Conservation (phyloP, 2,888 invertebrate genomes). For the Molorchus minor region DNA sequence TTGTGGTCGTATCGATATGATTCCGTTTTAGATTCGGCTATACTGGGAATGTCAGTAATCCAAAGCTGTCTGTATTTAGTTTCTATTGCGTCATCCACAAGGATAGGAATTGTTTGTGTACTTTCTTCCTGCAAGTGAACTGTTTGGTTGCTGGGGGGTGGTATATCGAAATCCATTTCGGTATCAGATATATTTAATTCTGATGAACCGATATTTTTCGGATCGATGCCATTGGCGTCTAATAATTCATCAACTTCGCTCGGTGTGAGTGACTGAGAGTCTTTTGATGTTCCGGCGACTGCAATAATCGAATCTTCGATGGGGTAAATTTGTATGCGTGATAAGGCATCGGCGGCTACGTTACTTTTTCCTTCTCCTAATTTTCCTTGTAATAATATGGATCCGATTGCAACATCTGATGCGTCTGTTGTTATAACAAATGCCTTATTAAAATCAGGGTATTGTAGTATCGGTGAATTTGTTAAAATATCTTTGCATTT, state of each 20-base stretch:
- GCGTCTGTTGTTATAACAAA: no score
- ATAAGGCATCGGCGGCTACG: no score
- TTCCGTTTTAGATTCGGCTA: background rate
- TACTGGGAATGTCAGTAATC: background rate
- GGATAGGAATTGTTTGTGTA: background rate
- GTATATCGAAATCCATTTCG: no score
- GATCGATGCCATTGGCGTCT: background rate
- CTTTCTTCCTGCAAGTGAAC: background rate
- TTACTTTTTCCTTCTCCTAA: no score
- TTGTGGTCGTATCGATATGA: background rate
- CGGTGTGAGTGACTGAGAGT: background rate
- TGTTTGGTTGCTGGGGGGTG: background rate
- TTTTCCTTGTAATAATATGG: no score
- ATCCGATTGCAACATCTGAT: no score
- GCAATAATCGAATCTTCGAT: slow-evolving; percentile 1
- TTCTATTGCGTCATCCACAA: slow-evolving; percentile 1
- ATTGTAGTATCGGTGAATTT: background rate
- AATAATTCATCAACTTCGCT: background rate
- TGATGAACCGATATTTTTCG: background rate
- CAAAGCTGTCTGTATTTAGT: background rate
- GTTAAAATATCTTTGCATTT: background rate
- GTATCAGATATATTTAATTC: no score
- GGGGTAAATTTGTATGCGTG: no score
- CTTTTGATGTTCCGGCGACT: background rate
- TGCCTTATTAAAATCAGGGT: no score